phyloP scores from a whole-genome alignment of 2,888 invertebrate species.

The Dichetophora obliterata region DNA sequence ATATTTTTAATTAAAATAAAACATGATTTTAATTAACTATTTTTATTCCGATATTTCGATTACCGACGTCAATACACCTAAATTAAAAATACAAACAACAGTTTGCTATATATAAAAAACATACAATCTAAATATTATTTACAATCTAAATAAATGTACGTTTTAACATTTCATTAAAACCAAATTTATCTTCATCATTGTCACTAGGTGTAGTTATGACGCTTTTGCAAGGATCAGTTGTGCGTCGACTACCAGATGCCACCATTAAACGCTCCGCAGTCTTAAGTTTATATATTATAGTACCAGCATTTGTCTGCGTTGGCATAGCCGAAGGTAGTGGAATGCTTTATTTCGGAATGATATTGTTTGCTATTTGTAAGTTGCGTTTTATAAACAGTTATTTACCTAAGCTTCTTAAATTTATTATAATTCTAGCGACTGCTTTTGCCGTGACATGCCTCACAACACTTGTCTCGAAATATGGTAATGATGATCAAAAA shows the following conservation, averaged over 20 bases:
- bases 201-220: conserved; percentile 85
- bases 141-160: too few species aligned
- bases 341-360: conserved; percentile 84
- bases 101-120: too few species aligned
- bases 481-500: conserved; percentile 85
- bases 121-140: too few species aligned
- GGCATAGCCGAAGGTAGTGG: conserved; percentile 77
- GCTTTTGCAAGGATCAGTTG: conserved; percentile 88
- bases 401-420: background rate
- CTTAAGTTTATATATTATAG: conserved; percentile 84
- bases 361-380: conserved; percentile 92
- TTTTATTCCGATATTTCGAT: too few species aligned
- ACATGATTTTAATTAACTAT: too few species aligned
- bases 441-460: conserved; percentile 96
- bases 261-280: conserved; percentile 80
- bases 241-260: conserved; percentile 81
- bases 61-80: too few species aligned
- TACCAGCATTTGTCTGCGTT: conserved; percentile 88
- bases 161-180: too few species aligned
- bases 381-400: conserved; percentile 53
- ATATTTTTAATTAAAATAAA: too few species aligned
- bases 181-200: too few species aligned
- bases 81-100: too few species aligned
- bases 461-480: conserved; percentile 91
- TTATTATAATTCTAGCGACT: conserved; percentile 73